Base-by-base conservation (phyloP, 2,113 vertebrate species). In the Desmodus rotundus region DNA sequence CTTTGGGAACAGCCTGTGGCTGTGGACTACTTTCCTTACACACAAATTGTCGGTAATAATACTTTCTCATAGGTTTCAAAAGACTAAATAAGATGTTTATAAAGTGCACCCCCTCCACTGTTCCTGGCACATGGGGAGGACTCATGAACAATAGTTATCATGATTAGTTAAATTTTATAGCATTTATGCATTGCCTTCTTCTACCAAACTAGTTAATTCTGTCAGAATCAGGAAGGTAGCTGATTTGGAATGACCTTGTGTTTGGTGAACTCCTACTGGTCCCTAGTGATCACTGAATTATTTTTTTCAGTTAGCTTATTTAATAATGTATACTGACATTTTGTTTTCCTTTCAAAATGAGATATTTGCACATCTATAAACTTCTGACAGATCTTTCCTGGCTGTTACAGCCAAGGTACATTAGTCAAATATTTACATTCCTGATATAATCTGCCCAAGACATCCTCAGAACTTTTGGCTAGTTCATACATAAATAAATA, bases 351-450 rank as follows among this genome's bases (percentile, higher is more conserved):
- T 73, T 58, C n/a, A 86, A 68, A 78, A 33, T 63, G 88, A 84
- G 47, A 89, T 20, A 24, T 90, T 81, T 93, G 17, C 43, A 72
- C n/a, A 81, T 74, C 56, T 95, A 50, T 81, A 33, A 73, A 73
- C 84, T 88, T 87, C 65, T 80, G 36, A 61, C 6, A 54, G 15
- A 77, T 86, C 33, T 82, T 86, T 87, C 36, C 77, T 92, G 52
- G 65, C 74, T 72, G 81, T 74, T 45, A 77, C 33, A 65, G 63
- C 33, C 58, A 50, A 91, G 7, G 31, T 81, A 43, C 41, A 26
- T 95, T 74, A 65, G 41, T 77, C 85, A 74, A 95, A 89, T 94
- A 90, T 91, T 96, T 93, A 74, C 41, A 63, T 68, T 85, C 28
- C 50, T 67, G 43, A 78, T 93, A 52, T 4, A 33, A 20, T 90